These are phyloP conservation scores for Cancer borealis DNA, from an alignment of 2,888 invertebrate genomes.

Conservation along the genomic window DNA sequence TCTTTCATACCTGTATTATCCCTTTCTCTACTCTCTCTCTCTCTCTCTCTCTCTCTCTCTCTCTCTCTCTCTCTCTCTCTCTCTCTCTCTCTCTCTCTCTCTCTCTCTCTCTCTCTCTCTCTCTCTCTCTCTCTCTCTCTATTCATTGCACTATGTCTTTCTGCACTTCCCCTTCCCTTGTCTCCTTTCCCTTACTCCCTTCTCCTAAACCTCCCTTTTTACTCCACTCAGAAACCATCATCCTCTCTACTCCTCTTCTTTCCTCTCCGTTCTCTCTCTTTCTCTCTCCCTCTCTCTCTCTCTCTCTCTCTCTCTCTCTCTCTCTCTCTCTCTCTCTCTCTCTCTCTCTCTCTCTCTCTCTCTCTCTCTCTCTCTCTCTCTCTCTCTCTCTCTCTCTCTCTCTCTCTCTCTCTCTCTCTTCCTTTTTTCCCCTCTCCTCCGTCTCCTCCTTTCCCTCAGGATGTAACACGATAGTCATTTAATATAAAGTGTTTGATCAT, in stretches of 20 bases:
- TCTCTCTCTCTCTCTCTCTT: no score
- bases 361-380: no score
- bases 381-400: no score
- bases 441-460: no score
- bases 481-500: no score
- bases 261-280: no score
- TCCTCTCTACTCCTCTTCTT: neutral
- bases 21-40: neutral
- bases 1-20: neutral
- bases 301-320: no score
- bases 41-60: constrained; percentile 40
- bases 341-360: no score
- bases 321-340: no score
- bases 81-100: constrained; percentile 24
- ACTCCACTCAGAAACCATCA: neutral
- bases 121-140: neutral
- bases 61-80: neutral
- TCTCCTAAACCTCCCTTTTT: neutral
- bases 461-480: no score
- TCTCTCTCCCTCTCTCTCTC: no score
- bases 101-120: constrained; percentile 31
- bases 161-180: neutral
- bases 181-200: neutral
- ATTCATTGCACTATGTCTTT: neutral
- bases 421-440: no score